These are phyloP conservation scores for Tychaedon coryphoeus DNA, from an alignment of 2,113 vertebrate species.

Conservation along the genomic window DNA sequence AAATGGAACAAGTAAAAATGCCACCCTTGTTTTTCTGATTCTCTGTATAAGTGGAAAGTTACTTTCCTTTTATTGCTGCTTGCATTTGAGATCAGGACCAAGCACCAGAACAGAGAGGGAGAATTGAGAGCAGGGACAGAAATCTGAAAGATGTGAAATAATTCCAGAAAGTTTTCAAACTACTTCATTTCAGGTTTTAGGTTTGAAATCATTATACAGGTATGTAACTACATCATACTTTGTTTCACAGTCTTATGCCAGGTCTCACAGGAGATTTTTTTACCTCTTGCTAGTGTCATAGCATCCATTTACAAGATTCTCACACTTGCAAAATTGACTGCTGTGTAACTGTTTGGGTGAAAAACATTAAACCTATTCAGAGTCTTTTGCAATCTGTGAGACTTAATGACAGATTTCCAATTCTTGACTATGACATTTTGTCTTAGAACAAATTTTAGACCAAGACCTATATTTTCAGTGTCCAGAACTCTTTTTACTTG, in stretches of 20 bases:
- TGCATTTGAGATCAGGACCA: neutral
- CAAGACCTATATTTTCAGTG: neutral
- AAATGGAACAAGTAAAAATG: neutral
- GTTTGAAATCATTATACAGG: neutral
- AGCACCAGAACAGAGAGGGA: neutral
- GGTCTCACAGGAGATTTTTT: neutral
- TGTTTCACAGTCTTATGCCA: neutral
- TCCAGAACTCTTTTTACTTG: neutral
- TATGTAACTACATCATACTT: neutral
- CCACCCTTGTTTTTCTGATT: neutral
- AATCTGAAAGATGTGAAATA: neutral
- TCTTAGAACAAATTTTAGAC: neutral
- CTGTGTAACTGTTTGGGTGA: neutral
- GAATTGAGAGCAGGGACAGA: neutral
- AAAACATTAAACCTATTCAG: neutral
- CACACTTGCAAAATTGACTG: neutral
- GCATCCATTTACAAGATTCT: neutral
- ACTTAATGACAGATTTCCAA: neutral
- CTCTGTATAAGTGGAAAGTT: neutral
- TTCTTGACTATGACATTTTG: neutral
- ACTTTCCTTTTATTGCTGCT: neutral
- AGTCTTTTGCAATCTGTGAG: neutral
- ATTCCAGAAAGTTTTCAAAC: neutral
- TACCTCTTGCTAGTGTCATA: neutral
- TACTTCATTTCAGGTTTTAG: neutral